A percentile compares a stretch with the other conserved stretches of the same genome.
phyloP scores from a whole-genome alignment of 2,113 vertebrate genomes.

The Megaceryle torquata region DNA sequence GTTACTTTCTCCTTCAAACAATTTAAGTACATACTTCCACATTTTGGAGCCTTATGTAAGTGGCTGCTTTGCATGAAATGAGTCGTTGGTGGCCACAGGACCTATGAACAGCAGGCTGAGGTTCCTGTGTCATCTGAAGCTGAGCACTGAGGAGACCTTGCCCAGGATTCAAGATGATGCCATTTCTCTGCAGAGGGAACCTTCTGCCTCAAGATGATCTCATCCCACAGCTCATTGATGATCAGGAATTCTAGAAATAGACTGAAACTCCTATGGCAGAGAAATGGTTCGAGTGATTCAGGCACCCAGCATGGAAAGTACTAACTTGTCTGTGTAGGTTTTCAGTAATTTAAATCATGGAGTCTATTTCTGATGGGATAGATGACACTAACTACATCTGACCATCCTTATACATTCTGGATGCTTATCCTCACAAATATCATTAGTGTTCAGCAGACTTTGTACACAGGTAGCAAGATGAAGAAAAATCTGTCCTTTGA shows the following conservation, averaged over 20 bases:
- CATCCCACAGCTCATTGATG: not conserved
- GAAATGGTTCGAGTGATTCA: not conserved
- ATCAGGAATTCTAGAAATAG: not conserved
- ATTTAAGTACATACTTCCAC: not conserved
- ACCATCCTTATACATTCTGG: not conserved
- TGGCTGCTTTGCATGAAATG: not conserved
- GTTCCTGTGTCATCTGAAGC: not conserved
- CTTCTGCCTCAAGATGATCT: not conserved
- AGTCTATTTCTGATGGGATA: not conserved
- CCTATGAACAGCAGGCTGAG: rapidly evolving
- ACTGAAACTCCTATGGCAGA: not conserved
- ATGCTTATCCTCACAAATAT: not conserved
- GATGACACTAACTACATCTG: not conserved
- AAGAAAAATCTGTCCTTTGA: not conserved
- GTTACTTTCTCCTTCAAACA: not conserved
- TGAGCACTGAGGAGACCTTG: not conserved
- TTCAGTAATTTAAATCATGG: not conserved
- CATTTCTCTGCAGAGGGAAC: not conserved
- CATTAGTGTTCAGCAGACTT: not conserved
- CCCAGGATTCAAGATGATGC: not conserved
- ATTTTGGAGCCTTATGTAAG: not conserved
- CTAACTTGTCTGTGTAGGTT: not conserved
- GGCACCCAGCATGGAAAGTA: not conserved
- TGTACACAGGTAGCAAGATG: not conserved
- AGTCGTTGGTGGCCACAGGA: not conserved